phyloP scores from a whole-genome alignment of 2,888 invertebrate genomes.

The Tipula confusa region DNA sequence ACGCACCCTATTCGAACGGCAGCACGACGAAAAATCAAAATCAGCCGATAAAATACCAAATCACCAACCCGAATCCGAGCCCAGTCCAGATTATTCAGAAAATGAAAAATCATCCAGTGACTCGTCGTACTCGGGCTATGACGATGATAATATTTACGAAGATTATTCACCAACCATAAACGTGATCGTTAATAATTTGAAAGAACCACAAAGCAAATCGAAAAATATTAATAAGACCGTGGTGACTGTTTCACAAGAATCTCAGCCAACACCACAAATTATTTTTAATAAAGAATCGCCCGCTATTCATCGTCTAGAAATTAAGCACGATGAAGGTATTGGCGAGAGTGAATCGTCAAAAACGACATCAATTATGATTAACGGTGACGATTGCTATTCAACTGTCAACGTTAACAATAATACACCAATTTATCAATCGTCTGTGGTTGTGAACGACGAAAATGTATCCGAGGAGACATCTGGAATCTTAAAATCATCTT shows the following conservation, averaged over 20 bases:
- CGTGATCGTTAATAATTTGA: conserved; percentile 30
- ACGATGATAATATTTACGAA: conserved; percentile 29
- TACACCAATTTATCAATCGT: conserved; percentile 66
- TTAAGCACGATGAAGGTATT: conserved; percentile 54
- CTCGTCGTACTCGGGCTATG: not conserved
- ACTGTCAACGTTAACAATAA: conserved; percentile 68
- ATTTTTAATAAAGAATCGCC: conserved; percentile 44
- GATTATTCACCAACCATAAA: conserved; percentile 25
- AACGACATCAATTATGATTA: conserved; percentile 70
- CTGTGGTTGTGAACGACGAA: conserved; percentile 64
- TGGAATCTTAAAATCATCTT: conserved; percentile 50
- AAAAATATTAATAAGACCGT: conserved; percentile 46
- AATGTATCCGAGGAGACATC: conserved; percentile 51
- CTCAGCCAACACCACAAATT: conserved; percentile 29
- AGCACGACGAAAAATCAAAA: conserved; percentile 30
- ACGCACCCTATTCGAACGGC: conserved; percentile 57
- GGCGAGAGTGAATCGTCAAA: conserved; percentile 51
- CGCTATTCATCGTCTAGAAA: conserved; percentile 54
- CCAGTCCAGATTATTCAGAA: not conserved
- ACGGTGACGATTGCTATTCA: conserved; percentile 68
- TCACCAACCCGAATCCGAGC: conserved; percentile 51
- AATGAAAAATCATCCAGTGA: conserved; percentile 6
- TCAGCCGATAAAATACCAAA: conserved; percentile 47
- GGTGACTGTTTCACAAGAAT: conserved; percentile 52
- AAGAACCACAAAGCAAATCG: conserved; percentile 48